A percentile compares a stretch with the other conserved stretches of the same genome.
Evolutionary conservation across 2,888 invertebrate genomes (phyloP).

Genomic region (Drosophila pseudotalamancana): DNA sequence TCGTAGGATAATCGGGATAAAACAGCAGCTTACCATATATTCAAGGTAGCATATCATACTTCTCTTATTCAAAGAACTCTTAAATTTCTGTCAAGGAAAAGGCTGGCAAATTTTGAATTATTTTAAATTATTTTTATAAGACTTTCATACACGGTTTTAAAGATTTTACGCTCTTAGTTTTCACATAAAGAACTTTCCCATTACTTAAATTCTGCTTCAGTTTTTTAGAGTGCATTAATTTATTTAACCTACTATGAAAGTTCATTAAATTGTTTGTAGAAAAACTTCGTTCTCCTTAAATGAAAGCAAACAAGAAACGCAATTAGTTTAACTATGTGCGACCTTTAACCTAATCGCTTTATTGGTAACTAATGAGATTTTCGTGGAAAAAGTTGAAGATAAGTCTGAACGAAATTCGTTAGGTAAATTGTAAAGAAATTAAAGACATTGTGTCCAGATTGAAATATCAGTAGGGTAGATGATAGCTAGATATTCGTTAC

Average conservation of each 20-base stretch:
- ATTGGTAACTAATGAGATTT: conserved; percentile 46
- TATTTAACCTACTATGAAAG: conserved; percentile 2
- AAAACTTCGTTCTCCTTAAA: conserved; percentile 12
- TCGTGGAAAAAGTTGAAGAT: conserved; percentile 6
- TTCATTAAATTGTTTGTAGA: conserved; percentile 3
- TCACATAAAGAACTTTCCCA: too few species aligned
- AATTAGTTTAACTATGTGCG: conserved; percentile 52
- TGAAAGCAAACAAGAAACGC: conserved; percentile 24
- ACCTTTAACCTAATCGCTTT: conserved; percentile 26
- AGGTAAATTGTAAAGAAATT: conserved; percentile 30
- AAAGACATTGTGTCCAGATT: conserved; percentile 4
- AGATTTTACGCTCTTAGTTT: too few species aligned
- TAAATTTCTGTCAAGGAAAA: too few species aligned
- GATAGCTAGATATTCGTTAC: too few species aligned
- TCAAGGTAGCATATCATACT: too few species aligned
- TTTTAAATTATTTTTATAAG: too few species aligned
- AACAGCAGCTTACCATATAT: too few species aligned
- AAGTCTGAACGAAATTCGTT: conserved; percentile 1
- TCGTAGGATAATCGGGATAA: too few species aligned
- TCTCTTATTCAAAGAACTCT: too few species aligned
- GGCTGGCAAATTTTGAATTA: too few species aligned
- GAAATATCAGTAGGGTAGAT: too few species aligned
- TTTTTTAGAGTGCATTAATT: background rate
- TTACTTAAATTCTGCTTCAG: background rate
- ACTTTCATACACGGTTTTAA: too few species aligned